phyloP scores from a whole-genome alignment of 2,113 vertebrate genomes.

The Rhea americana region DNA sequence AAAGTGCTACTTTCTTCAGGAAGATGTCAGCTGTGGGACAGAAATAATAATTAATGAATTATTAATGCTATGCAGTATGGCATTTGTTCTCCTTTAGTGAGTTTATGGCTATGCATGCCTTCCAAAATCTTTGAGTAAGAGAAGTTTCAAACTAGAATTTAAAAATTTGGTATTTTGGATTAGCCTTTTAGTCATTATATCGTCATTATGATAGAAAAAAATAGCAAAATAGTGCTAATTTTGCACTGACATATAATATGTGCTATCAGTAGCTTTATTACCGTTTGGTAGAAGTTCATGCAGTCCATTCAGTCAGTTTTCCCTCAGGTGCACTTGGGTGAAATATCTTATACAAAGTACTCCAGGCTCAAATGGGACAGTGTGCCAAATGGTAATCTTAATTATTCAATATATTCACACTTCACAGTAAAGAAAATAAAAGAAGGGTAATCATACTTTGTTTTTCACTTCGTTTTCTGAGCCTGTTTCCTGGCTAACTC shows the following conservation, averaged over 20 bases:
- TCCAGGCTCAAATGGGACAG: not conserved
- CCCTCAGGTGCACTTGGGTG: not conserved
- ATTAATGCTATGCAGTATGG: not conserved
- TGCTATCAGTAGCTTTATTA: not conserved
- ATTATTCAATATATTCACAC: not conserved
- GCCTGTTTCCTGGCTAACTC: conserved; percentile 24
- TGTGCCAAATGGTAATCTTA: not conserved
- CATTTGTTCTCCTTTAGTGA: not conserved
- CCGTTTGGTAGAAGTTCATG: not conserved
- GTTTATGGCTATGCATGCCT: not conserved
- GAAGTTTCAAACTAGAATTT: not conserved
- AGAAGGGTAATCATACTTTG: not conserved
- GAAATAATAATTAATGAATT: conserved; percentile 13
- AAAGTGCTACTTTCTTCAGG: not conserved
- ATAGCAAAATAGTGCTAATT: not conserved
- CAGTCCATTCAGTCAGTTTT: not conserved
- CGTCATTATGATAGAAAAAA: not conserved
- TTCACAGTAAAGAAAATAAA: not conserved
- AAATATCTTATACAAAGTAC: not conserved
- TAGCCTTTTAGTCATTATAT: not conserved
- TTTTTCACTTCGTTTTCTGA: conserved; percentile 40
- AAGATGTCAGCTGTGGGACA: not conserved
- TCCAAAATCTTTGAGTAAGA: not conserved
- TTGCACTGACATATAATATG: not conserved
- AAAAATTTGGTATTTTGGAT: not conserved